These are phyloP conservation scores for Aythya baeri DNA, from an alignment of 2,113 vertebrate genomes.

Conservation along the genomic window DNA sequence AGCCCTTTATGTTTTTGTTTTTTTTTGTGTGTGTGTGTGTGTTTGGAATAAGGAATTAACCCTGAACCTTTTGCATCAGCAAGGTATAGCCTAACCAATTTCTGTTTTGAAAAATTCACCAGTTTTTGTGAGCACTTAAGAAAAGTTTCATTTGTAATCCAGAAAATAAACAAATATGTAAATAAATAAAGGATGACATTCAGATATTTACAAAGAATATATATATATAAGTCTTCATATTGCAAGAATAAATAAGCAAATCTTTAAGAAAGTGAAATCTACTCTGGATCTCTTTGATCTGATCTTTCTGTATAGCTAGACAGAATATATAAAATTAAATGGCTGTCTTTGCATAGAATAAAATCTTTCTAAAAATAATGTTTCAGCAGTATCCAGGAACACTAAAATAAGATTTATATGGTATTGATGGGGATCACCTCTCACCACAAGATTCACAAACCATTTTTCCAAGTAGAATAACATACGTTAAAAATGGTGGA, in stretches of 20 bases:
- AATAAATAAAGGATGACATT: not conserved
- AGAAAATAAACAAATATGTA: not conserved
- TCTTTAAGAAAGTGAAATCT: not conserved
- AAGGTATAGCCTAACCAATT: not conserved
- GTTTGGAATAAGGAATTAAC: not conserved
- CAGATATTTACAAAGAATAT: not conserved
- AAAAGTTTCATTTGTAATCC: not conserved
- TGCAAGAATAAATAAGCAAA: not conserved
- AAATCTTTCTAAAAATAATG: constrained; percentile 14
- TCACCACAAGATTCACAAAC: not conserved
- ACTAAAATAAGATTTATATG: not conserved
- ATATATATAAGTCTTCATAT: not conserved
- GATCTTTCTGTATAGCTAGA: not conserved
- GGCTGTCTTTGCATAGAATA: not conserved
- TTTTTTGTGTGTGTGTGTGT: too few relatives aligned
- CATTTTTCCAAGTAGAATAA: not conserved
- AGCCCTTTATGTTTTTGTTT: not conserved
- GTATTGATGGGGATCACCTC: not conserved
- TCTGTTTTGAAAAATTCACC: not conserved
- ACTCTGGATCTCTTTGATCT: not conserved
- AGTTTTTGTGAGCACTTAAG: not conserved
- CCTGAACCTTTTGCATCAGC: not conserved
- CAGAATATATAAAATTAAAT: not conserved
- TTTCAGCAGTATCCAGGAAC: not conserved
- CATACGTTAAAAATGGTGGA: not conserved